Conservation (phyloP, 2,113 vertebrate genomes). For the Canis aureus region DNA sequence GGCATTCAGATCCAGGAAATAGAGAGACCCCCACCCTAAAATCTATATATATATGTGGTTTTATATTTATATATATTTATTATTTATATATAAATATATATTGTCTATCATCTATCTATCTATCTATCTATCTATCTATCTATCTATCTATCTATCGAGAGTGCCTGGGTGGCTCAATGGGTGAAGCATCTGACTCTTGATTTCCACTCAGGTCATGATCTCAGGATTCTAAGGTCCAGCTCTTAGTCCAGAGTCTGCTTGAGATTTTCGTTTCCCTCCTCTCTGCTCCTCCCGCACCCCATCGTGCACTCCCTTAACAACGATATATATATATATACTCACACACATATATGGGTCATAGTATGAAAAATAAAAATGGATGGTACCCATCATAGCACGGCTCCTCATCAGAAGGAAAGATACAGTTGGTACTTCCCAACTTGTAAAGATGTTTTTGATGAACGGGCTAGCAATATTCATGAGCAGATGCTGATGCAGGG, state of each 20-base stretch:
- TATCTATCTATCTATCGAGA: too few relatives aligned
- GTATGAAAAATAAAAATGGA: slow-evolving; percentile 1
- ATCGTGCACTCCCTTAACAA: not conserved
- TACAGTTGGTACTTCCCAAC: not conserved
- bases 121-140: too few relatives aligned
- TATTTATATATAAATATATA: too few relatives aligned
- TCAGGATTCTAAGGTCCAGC: not conserved
- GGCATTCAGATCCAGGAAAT: too few relatives aligned
- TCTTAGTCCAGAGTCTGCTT: not conserved
- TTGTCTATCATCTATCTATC: too few relatives aligned
- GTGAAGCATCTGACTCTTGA: too few relatives aligned
- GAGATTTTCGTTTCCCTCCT: not conserved
- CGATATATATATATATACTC: too few relatives aligned
- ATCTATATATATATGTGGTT: too few relatives aligned
- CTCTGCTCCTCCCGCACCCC: not conserved
- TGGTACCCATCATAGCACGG: not conserved
- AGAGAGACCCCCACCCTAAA: too few relatives aligned
- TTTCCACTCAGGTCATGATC: not conserved
- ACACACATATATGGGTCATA: not conserved
- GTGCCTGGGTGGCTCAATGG: too few relatives aligned
- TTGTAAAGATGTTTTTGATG: not conserved
- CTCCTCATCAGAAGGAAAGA: not conserved
- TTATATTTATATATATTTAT: too few relatives aligned
- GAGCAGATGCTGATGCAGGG: not conserved
- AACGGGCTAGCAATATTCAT: not conserved